phyloP scores from a whole-genome alignment of 2,113 vertebrate genomes.

The Tachysurus fulvidraco region DNA sequence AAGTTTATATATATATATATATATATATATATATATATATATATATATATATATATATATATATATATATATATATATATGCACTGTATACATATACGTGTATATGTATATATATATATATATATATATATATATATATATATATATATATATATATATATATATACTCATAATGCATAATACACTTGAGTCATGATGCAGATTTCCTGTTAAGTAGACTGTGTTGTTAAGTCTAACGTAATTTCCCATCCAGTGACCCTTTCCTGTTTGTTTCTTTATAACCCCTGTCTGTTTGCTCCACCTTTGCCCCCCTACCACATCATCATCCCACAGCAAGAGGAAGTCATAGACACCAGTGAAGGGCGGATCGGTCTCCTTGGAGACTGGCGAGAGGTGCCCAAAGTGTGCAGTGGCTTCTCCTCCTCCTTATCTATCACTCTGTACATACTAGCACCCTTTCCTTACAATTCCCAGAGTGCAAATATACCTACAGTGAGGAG shows the following conservation, averaged over 20 bases:
- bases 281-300: constrained; percentile 23
- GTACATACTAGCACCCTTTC: constrained; percentile 35
- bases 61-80: too few relatives aligned
- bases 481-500: not conserved
- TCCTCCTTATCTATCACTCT: constrained; percentile 49
- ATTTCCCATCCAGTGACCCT: constrained; percentile 4
- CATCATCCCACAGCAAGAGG: constrained; percentile 75
- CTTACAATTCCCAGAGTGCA: not conserved
- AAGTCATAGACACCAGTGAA: constrained; percentile 71
- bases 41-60: too few relatives aligned
- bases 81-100: too few relatives aligned
- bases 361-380: constrained; percentile 83
- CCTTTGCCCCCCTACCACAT: not conserved
- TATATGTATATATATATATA: too few relatives aligned
- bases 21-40: too few relatives aligned
- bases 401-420: constrained; percentile 70
- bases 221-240: constrained; percentile 27
- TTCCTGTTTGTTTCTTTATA: constrained; percentile 51
- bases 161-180: constrained; percentile 44
- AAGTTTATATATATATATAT: too few relatives aligned
- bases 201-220: constrained; percentile 56
- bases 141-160: too few relatives aligned
- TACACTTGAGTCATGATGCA: constrained; percentile 48
- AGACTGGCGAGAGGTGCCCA: constrained; percentile 81
- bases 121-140: too few relatives aligned